Conservation (phyloP, 2,888 invertebrate genomes). For the Athripsodes cinereus region DNA sequence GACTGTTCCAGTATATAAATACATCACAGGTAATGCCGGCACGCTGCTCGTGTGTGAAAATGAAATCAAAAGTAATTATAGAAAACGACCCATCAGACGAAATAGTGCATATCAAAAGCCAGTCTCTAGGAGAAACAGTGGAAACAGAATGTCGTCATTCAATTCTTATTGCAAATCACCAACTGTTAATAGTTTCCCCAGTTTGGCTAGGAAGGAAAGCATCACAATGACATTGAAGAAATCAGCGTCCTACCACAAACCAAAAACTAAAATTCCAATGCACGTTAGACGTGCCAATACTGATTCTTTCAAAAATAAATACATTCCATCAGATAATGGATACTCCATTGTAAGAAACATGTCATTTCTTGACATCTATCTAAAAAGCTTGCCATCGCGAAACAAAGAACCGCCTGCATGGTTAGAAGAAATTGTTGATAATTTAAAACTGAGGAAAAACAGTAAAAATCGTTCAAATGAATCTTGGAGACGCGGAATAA, state of each 20-base stretch:
- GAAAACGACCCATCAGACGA: conserved; percentile 29
- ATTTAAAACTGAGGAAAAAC: conserved; percentile 20
- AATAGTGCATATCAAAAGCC: conserved; percentile 28
- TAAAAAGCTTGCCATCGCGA: conserved; percentile 46
- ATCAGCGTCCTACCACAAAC: conserved; percentile 23
- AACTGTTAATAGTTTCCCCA: background rate
- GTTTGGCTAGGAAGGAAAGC: background rate
- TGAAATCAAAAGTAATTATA: conserved; percentile 26
- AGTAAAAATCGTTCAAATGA: conserved; percentile 19
- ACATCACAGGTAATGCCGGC: conserved; percentile 40
- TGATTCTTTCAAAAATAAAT: conserved; percentile 19
- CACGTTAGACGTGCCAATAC: conserved; percentile 21
- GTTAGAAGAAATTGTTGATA: conserved; percentile 30
- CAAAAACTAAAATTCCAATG: conserved; percentile 10
- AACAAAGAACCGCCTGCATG: conserved; percentile 44
- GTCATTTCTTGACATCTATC: conserved; percentile 48
- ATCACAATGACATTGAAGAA: conserved; percentile 16
- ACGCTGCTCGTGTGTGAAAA: conserved; percentile 37
- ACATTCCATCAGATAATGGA: conserved; percentile 4
- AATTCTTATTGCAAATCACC: conserved; percentile 9
- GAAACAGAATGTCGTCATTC: conserved; percentile 10
- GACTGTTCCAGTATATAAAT: conserved; percentile 34
- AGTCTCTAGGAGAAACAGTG: conserved; percentile 25
- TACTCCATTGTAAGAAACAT: conserved; percentile 33
- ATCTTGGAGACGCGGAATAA: conserved; percentile 24